A percentile compares a stretch with the other conserved stretches of the same genome.
phyloP scores from a whole-genome alignment of 2,113 vertebrate species.

The Nyctibius bracteatus region DNA sequence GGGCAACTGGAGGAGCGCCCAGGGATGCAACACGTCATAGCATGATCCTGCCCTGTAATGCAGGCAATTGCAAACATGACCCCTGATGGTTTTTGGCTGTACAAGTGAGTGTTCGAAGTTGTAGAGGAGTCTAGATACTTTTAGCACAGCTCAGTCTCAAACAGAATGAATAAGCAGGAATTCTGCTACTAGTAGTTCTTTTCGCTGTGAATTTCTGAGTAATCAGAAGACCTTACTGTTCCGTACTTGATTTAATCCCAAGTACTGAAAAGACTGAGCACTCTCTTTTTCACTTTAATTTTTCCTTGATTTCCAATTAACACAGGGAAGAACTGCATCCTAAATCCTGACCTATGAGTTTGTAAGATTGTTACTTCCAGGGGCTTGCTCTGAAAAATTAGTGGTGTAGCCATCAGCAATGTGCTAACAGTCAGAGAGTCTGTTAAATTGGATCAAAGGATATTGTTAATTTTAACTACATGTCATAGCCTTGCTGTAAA shows the following conservation, averaged over 20 bases:
- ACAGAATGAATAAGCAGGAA: background rate
- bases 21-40: fast-evolving
- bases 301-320: background rate
- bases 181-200: background rate
- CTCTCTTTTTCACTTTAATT: background rate
- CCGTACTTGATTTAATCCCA: background rate
- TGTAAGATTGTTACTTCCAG: background rate
- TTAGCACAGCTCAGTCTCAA: background rate
- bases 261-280: background rate
- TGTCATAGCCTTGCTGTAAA: background rate
- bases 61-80: background rate
- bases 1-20: background rate
- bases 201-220: background rate
- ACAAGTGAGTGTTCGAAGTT: background rate
- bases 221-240: background rate
- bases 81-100: background rate
- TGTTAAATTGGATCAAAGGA: background rate
- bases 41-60: background rate
- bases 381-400: background rate
- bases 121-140: background rate
- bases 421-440: background rate
- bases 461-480: background rate
- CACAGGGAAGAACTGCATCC: background rate
- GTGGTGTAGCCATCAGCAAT: background rate
- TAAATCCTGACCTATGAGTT: background rate